Percentiles rank a stretch among this genome's conserved stretches.
These are phyloP conservation scores for Parascotia fuliginaria DNA, from an alignment of 2,888 invertebrate genomes.

Conservation along the genomic window DNA sequence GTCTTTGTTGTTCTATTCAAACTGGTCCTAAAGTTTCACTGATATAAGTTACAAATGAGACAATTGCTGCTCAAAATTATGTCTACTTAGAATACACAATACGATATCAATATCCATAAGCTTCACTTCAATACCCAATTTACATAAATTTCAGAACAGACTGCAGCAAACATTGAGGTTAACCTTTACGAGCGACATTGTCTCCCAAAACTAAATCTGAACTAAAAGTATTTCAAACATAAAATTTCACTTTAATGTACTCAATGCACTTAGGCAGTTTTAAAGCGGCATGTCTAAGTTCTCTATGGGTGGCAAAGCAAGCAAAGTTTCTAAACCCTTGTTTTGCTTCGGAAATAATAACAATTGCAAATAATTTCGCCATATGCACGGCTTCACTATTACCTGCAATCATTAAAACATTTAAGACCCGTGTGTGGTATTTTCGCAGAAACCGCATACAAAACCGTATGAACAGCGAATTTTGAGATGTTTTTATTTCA, in stretches of 20 bases:
- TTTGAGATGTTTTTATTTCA: conserved; percentile 15
- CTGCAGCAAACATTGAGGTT: neutral
- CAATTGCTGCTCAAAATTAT: no score
- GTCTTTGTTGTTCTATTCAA: conserved; percentile 3
- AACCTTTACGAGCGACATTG: neutral
- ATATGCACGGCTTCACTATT: conserved; percentile 20
- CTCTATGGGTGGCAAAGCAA: conserved; percentile 9
- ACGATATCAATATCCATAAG: no score
- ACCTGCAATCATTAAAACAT: conserved; percentile 31
- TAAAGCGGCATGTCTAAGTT: conserved; percentile 12
- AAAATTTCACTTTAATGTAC: conserved; percentile 7
- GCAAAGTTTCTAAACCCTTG: conserved; percentile 14
- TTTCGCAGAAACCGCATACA: conserved; percentile 27
- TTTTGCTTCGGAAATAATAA: conserved; percentile 30
- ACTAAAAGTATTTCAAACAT: conserved; percentile 3
- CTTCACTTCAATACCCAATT: no score
- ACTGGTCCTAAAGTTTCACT: neutral
- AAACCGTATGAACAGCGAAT: conserved; percentile 10
- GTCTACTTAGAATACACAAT: no score
- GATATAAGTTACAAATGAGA: neutral
- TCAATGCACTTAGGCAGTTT: conserved; percentile 17
- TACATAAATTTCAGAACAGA: no score
- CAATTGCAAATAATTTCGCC: conserved; percentile 25
- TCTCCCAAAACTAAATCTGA: neutral
- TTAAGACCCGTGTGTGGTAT: conserved; percentile 32